Evolutionary conservation across 2,797 vertebrate species (phyloP).

Genomic region (Spea hammondii): DNA sequence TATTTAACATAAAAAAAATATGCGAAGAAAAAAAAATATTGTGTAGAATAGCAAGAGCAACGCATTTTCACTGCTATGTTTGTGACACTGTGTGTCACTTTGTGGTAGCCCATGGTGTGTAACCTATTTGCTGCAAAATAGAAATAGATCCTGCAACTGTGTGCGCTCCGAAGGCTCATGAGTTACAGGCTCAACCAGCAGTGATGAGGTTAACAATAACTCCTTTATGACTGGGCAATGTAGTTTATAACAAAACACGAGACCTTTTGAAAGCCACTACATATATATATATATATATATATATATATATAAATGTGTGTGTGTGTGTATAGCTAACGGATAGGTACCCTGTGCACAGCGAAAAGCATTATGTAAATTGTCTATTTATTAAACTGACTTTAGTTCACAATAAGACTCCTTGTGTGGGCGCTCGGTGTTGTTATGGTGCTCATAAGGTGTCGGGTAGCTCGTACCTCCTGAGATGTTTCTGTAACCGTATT

Average conservation of each 20-base stretch:
- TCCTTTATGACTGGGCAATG: slow-evolving; percentile 86
- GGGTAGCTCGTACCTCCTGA: background rate
- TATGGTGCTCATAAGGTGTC: slow-evolving; percentile 34
- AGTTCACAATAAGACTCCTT: slow-evolving; percentile 63
- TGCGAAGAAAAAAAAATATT: slow-evolving; percentile 68
- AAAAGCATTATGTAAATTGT: slow-evolving; percentile 67
- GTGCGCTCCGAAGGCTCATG: background rate
- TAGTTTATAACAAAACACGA: slow-evolving; percentile 81
- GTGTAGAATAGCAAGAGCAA: slow-evolving; percentile 76
- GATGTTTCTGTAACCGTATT: slow-evolving; percentile 37
- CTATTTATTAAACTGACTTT: slow-evolving; percentile 66
- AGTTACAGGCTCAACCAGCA: slow-evolving; percentile 26
- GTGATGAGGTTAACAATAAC: slow-evolving; percentile 54
- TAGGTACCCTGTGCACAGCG: slow-evolving; percentile 71
- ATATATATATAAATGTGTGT: slow-evolving; percentile 10
- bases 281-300: slow-evolving; percentile 52
- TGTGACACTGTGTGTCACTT: slow-evolving; percentile 98
- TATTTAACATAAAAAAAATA: slow-evolving; percentile 76
- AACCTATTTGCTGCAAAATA: slow-evolving; percentile 38
- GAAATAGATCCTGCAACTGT: slow-evolving; percentile 26
- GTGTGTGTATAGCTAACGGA: slow-evolving; percentile 56
- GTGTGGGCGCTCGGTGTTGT: slow-evolving; percentile 61
- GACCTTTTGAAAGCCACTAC: slow-evolving; percentile 74
- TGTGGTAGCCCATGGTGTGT: slow-evolving; percentile 85
- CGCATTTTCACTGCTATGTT: slow-evolving; percentile 84